phyloP scores from a whole-genome alignment of 2,888 invertebrate genomes.

The Yponomeuta sedellus region DNA sequence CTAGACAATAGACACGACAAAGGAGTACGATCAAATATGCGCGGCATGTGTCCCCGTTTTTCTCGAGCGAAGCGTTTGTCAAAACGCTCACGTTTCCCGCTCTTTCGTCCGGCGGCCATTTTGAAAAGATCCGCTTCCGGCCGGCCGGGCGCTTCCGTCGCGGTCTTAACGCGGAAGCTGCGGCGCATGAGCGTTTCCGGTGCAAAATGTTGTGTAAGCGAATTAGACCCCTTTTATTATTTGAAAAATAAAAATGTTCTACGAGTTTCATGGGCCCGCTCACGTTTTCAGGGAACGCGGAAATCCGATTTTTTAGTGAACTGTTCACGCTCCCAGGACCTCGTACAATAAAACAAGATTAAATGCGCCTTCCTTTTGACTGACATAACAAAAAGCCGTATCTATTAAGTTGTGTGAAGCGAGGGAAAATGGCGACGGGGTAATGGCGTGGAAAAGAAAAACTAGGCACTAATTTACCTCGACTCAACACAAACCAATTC shows the following conservation, averaged over 20 bases:
- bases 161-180: slow-evolving; percentile 53
- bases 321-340: neutral
- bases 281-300: slow-evolving; percentile 6
- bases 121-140: slow-evolving; percentile 65
- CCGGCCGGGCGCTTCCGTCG: slow-evolving; percentile 45
- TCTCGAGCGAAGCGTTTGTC: slow-evolving; percentile 61
- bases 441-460: slow-evolving; percentile 17
- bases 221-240: slow-evolving; percentile 49
- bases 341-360: neutral
- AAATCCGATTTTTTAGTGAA: neutral
- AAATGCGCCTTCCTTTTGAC: neutral
- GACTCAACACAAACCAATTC: slow-evolving; percentile 53
- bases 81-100: slow-evolving; percentile 71
- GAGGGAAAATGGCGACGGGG: neutral
- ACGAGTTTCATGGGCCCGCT: slow-evolving; percentile 4
- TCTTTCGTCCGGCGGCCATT: slow-evolving; percentile 66
- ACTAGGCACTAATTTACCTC: slow-evolving; percentile 14
- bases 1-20: slow-evolving; percentile 25
- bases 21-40: slow-evolving; percentile 45
- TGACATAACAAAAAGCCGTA: neutral
- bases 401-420: slow-evolving; percentile 7
- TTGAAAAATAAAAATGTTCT: slow-evolving; percentile 4
- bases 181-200: slow-evolving; percentile 51
- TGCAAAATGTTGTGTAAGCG: slow-evolving; percentile 68
- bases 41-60: slow-evolving; percentile 52